These are phyloP conservation scores for Conus betulinus DNA, from an alignment of 1,140 invertebrate species.

Conservation along the genomic window DNA sequence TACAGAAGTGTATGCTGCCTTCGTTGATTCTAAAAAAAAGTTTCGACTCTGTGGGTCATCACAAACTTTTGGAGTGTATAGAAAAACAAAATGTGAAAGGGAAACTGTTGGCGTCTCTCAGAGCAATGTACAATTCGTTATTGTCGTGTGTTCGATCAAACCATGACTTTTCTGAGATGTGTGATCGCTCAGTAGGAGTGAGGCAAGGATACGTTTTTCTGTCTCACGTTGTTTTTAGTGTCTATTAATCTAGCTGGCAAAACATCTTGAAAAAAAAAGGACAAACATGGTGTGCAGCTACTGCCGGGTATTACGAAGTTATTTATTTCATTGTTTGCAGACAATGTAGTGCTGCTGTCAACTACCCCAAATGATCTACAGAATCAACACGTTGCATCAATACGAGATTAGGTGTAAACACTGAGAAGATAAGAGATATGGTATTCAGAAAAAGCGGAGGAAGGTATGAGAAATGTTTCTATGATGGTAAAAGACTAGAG, in stretches of 20 bases:
- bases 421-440: not conserved
- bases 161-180: not conserved
- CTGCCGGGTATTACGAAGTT: not conserved
- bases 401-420: not conserved
- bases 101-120: not conserved
- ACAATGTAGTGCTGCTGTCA: not conserved
- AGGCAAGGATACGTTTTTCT: not conserved
- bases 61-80: not conserved
- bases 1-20: not conserved
- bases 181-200: not conserved
- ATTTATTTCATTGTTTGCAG: not conserved
- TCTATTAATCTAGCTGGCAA: not conserved
- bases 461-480: not conserved
- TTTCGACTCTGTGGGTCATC: not conserved
- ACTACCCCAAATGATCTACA: not conserved
- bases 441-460: not conserved
- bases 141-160: not conserved
- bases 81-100: not conserved
- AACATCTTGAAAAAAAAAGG: not conserved
- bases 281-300: not conserved
- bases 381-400: not conserved
- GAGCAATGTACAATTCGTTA: not conserved
- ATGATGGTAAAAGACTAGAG: not conserved
- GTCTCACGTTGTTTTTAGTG: not conserved
- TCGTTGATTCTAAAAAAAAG: not conserved